Evolutionary conservation across 2,113 vertebrate genomes (phyloP).

Genomic region (Oreotragus oreotragus): DNA sequence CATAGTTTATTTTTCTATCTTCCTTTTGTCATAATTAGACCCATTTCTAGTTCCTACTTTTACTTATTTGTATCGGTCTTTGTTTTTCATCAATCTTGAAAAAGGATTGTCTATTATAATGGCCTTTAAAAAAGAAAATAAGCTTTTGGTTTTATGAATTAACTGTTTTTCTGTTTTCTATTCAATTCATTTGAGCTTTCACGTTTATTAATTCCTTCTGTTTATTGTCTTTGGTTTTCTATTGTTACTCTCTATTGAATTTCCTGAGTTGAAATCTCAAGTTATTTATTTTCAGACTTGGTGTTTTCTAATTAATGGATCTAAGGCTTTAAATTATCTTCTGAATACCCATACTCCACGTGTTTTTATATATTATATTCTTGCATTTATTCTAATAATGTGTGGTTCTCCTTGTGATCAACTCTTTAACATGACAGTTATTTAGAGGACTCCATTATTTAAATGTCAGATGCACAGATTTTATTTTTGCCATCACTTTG

Average conservation of each 20-base stretch:
- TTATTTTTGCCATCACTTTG: background rate
- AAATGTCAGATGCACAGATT: background rate
- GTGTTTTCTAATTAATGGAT: background rate
- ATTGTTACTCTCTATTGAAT: background rate
- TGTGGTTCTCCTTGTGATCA: background rate
- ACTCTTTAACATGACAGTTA: background rate
- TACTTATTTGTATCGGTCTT: background rate
- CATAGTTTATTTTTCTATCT: background rate
- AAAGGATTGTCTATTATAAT: background rate
- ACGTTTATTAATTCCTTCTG: background rate
- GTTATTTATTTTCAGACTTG: background rate
- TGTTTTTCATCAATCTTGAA: background rate
- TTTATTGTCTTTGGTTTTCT: background rate
- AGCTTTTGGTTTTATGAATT: background rate
- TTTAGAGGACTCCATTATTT: background rate
- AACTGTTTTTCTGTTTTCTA: background rate
- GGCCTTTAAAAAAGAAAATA: background rate
- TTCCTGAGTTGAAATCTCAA: conserved; percentile 14
- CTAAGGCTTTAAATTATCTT: background rate
- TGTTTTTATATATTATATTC: background rate
- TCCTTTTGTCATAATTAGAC: background rate
- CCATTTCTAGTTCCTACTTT: background rate
- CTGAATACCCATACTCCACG: background rate
- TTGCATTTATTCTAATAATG: background rate
- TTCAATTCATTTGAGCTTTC: background rate